Conservation (phyloP, 2,113 vertebrate species). For the Fulmarus glacialis region DNA sequence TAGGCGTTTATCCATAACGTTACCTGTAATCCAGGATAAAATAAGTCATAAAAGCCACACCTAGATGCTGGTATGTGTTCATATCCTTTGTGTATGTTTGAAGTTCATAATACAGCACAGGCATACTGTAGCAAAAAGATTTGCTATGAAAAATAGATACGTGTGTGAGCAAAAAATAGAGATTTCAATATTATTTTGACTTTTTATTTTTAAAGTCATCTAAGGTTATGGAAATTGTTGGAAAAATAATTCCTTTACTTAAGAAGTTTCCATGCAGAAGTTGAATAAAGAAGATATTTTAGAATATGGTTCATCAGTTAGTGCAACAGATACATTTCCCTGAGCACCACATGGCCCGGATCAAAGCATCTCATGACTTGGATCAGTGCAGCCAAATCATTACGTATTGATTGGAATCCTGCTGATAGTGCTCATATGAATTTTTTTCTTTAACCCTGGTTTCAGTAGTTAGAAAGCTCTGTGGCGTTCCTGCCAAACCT, state of each 20-base stretch:
- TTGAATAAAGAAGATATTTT: conserved; percentile 77
- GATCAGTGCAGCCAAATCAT: conserved; percentile 84
- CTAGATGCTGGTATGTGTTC: conserved; percentile 20
- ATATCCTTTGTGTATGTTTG: conserved; percentile 48
- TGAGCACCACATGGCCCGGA: conserved; percentile 74
- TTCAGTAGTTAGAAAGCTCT: background rate
- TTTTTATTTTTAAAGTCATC: conserved; percentile 46
- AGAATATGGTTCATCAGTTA: conserved; percentile 77
- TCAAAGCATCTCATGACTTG: conserved; percentile 83
- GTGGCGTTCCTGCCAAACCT: background rate
- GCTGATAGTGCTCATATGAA: background rate
- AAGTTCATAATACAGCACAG: conserved; percentile 38
- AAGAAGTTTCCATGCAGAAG: conserved; percentile 60
- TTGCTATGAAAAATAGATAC: conserved; percentile 16
- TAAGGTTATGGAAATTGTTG: conserved; percentile 66
- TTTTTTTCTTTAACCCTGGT: background rate
- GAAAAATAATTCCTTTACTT: conserved; percentile 69
- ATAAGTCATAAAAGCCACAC: conserved; percentile 45
- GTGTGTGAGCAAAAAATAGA: conserved; percentile 12
- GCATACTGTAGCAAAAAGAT: background rate
- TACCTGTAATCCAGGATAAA: conserved; percentile 40
- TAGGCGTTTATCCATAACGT: background rate
- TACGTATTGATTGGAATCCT: conserved; percentile 82
- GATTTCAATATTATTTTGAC: conserved; percentile 44
- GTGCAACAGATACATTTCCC: conserved; percentile 74